Evolutionary conservation across 2,113 vertebrate genomes (phyloP).

Genomic region (Myrmecobius fasciatus): DNA sequence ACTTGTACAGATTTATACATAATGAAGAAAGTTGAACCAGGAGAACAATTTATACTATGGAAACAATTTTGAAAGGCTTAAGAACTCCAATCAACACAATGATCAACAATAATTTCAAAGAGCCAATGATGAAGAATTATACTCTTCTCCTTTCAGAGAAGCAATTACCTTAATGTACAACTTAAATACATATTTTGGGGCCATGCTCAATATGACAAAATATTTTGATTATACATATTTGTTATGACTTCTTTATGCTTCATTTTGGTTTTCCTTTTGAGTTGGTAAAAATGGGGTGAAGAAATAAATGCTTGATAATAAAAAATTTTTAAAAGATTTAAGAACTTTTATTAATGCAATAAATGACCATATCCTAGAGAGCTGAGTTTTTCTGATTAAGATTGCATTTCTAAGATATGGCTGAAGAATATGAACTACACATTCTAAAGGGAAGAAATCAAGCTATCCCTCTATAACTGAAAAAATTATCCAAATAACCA

Average conservation of each 20-base stretch:
- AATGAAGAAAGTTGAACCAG: background rate
- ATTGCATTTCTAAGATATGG: too few relatives aligned
- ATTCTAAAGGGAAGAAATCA: too few relatives aligned
- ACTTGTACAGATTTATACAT: background rate
- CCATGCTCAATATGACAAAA: background rate
- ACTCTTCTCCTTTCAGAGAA: background rate
- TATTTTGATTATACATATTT: background rate
- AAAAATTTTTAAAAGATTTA: background rate
- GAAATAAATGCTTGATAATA: background rate
- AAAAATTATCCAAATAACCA: too few relatives aligned
- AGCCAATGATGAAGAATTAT: background rate
- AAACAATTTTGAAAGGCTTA: background rate
- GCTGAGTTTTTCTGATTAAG: too few relatives aligned
- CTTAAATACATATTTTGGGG: background rate
- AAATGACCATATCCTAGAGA: too few relatives aligned
- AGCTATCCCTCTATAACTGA: too few relatives aligned
- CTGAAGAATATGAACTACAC: too few relatives aligned
- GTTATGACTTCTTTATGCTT: background rate
- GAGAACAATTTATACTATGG: background rate
- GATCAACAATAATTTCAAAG: background rate
- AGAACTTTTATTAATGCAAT: too few relatives aligned
- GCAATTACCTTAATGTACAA: background rate
- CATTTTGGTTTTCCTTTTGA: background rate
- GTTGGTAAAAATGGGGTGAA: background rate
- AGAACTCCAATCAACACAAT: background rate